phyloP scores from a whole-genome alignment of 2,888 invertebrate genomes.

The Dynastes tityus region DNA sequence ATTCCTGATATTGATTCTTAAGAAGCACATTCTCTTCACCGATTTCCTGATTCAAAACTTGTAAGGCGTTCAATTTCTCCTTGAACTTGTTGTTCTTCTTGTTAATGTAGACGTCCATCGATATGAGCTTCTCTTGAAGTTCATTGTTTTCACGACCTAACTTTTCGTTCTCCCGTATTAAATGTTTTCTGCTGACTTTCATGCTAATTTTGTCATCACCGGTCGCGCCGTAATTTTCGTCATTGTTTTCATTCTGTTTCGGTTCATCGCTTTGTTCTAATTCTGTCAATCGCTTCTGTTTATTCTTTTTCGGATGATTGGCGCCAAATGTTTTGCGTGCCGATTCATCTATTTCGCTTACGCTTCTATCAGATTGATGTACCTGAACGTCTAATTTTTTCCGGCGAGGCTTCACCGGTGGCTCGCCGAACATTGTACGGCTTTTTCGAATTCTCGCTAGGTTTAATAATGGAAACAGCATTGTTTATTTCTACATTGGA shows the following conservation, averaged over 20 bases:
- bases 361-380: conserved; percentile 56
- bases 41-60: conserved; percentile 77
- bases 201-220: conserved; percentile 46
- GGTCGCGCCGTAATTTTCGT: conserved; percentile 24
- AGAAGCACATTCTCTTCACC: conserved; percentile 77
- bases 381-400: conserved; percentile 64
- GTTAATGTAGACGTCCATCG: conserved; percentile 70
- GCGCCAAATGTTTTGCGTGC: conserved; percentile 49
- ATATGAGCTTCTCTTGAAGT: conserved; percentile 72
- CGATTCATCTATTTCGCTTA: conserved; percentile 36
- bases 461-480: conserved; percentile 34
- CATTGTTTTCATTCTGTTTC: conserved; percentile 24
- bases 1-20: conserved; percentile 71
- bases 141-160: conserved; percentile 73
- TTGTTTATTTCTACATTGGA: conserved; percentile 24
- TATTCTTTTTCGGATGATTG: conserved; percentile 47
- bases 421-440: conserved; percentile 49
- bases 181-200: conserved; percentile 61
- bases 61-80: conserved; percentile 75
- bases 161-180: conserved; percentile 73
- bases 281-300: conserved; percentile 23
- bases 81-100: conserved; percentile 77
- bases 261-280: background rate
- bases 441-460: conserved; percentile 13
- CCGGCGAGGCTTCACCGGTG: conserved; percentile 61